Base-by-base conservation (phyloP, 2,888 invertebrate species). In the Sphaeridia pumilis region DNA sequence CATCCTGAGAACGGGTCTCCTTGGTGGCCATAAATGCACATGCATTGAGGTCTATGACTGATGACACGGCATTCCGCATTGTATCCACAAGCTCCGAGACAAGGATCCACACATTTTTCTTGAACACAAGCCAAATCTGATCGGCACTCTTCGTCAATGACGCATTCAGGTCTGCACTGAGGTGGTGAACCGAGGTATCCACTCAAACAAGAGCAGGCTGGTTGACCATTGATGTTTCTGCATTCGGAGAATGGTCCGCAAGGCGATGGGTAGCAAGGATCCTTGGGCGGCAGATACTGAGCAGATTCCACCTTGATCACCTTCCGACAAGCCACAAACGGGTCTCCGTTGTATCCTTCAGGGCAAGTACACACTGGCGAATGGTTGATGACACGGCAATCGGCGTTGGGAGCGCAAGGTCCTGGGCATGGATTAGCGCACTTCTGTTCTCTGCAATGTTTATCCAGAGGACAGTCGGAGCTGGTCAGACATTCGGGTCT, bases 281-380 rank as follows among this genome's bases (percentile, higher is more conserved):
- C 63, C 17, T 57, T 52, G 42, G 69, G 69, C 38, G 64, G 63
- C 17, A 21, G 25, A 12, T 54, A 44, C 65, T 65, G 7, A 65
- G 65, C 38, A 58, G 60, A 51, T 51, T 53, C 67, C 68, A 59
- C 36, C 46, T 42, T 34, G 27, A 28, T 44, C 1, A 49, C 27
- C 12, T 21, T 54, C 64, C 69, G 44, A 46, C 66, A 66, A 12
- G 59, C 57, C 28, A 49, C 50, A 41, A 66, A 65, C 25, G 70
- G 67, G 63, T 70, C 68, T 31, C 70, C 82, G 7, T 74, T 71
- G 65, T 53, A 43, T 17, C 58, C 57, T 36, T 51, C 27, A 17
- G 56, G 57, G 41, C 90, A 90, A 61, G 79, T 82, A 68, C 90
- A 90, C 46, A 87, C 81, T 0, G 90, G 87, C 68, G 82, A 84